phyloP scores from a whole-genome alignment of 2,888 invertebrate species.

The Oligia strigilis region DNA sequence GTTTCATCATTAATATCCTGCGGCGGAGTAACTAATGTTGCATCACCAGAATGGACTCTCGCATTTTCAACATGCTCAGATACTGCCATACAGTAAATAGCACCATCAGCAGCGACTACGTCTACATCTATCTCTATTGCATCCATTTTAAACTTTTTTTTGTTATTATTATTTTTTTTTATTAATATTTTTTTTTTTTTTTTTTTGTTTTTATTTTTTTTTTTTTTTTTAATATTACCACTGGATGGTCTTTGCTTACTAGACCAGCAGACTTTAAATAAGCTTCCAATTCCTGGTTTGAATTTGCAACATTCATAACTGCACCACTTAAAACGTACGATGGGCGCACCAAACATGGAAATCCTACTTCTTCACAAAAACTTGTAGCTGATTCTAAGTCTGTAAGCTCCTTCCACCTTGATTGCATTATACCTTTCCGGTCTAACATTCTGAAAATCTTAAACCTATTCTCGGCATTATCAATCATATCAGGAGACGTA shows the following conservation, averaged over 20 bases:
- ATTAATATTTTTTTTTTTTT: no score
- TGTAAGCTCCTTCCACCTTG: constrained; percentile 99
- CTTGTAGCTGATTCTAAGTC: constrained; percentile 96
- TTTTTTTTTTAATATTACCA: constrained; percentile 99
- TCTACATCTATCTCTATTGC: constrained; percentile 99
- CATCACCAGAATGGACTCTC: constrained; percentile 99
- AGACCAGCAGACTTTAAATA: constrained; percentile 98
- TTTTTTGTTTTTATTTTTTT: no score
- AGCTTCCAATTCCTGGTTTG: constrained; percentile 96
- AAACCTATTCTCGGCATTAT: constrained; percentile 99
- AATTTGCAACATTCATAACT: constrained; percentile 99
- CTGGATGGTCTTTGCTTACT: constrained; percentile 99
- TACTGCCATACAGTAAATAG: constrained; percentile 98
- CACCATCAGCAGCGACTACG: constrained; percentile 98
- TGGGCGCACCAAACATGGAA: constrained; percentile 98
- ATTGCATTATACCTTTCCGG: constrained; percentile 97
- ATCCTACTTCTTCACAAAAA: constrained; percentile 98
- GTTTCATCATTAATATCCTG: constrained; percentile 98
- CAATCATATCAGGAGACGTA: constrained; percentile 98
- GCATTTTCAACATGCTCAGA: constrained; percentile 99
- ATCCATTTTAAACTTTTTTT: constrained; percentile 96
- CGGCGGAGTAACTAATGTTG: constrained; percentile 99
- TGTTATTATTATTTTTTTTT: no score
- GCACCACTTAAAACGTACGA: constrained; percentile 99
- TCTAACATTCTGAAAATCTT: constrained; percentile 99